Evolutionary conservation across 2,113 vertebrate genomes (phyloP).

Genomic region (Caretta caretta): DNA sequence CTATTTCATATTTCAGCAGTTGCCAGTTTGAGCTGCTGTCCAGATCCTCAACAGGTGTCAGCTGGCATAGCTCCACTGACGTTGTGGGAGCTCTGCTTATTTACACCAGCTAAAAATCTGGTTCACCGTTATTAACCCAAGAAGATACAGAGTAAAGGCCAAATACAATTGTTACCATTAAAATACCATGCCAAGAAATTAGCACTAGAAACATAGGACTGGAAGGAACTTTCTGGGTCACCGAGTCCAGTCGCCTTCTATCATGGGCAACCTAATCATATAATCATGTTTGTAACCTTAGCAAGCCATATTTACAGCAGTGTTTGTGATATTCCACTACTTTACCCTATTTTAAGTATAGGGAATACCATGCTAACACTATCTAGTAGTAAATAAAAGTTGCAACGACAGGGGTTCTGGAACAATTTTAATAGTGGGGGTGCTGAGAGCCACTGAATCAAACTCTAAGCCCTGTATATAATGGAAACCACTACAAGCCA

Average conservation of each 20-base stretch:
- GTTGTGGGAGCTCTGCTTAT: neutral
- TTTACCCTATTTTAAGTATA: too few relatives aligned
- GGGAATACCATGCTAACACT: too few relatives aligned
- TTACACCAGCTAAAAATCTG: neutral
- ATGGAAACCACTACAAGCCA: too few relatives aligned
- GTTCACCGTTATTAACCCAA: neutral
- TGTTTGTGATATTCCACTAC: too few relatives aligned
- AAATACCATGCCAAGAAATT: neutral
- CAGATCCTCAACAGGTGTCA: neutral
- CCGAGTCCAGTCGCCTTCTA: neutral
- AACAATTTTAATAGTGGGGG: too few relatives aligned
- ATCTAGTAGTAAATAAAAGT: too few relatives aligned
- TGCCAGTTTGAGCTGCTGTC: neutral
- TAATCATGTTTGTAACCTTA: neutral
- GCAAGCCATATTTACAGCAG: too few relatives aligned
- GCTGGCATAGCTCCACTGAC: neutral
- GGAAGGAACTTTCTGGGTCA: neutral
- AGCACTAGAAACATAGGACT: neutral
- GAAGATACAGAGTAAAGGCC: neutral
- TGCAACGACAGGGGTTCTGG: too few relatives aligned
- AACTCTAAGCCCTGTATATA: too few relatives aligned
- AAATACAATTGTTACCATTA: neutral
- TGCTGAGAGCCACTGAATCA: too few relatives aligned
- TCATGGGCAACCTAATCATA: neutral
- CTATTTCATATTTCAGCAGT: neutral